These are phyloP conservation scores for Paratrypauchen microcephalus DNA, from an alignment of 2,797 vertebrate genomes.

Conservation along the genomic window DNA sequence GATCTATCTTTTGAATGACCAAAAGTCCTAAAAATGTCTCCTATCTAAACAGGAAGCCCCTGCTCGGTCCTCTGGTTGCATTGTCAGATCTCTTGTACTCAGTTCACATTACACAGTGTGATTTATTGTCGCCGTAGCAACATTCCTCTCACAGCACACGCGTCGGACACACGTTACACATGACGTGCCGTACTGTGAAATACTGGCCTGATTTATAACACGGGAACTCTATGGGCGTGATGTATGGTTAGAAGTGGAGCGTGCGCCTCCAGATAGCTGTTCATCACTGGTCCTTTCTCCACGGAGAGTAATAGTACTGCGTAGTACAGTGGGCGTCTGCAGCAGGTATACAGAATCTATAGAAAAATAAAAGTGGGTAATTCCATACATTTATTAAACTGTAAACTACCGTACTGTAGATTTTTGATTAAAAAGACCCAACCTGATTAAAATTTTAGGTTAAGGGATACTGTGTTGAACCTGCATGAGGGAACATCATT, in stretches of 20 bases:
- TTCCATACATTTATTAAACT: too few species aligned
- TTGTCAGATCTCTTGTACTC: not conserved
- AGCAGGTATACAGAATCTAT: not conserved
- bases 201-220: conserved; percentile 28
- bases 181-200: conserved; percentile 18
- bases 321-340: not conserved
- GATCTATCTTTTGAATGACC: too few species aligned
- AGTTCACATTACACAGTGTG: conserved; percentile 17
- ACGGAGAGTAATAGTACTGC: conserved; percentile 11
- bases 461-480: too few species aligned
- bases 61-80: not conserved
- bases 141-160: conserved; percentile 33
- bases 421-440: too few species aligned
- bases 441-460: too few species aligned
- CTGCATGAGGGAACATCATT: too few species aligned
- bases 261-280: conserved; percentile 17
- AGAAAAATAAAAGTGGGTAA: too few species aligned
- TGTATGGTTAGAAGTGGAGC: conserved; percentile 20
- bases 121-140: conserved; percentile 41
- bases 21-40: too few species aligned
- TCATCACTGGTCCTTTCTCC: not conserved
- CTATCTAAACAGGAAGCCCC: not conserved
- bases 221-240: conserved; percentile 21
- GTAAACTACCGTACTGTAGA: too few species aligned
- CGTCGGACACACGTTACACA: conserved; percentile 23